Evolutionary conservation across 2,888 invertebrate species (phyloP).

Genomic region (Trissoscelio sp.): DNA sequence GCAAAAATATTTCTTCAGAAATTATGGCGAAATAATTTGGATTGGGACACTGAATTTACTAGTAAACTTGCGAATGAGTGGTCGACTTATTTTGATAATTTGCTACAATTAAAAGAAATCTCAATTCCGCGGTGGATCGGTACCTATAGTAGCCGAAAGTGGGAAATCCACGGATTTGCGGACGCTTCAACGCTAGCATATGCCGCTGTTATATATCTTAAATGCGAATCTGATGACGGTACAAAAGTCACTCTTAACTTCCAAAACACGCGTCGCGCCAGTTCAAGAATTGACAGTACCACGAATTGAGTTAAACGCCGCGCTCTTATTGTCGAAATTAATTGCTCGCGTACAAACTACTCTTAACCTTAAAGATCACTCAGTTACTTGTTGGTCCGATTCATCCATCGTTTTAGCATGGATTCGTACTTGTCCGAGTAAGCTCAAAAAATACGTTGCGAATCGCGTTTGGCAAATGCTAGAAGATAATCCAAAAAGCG

Average conservation of each 20-base stretch:
- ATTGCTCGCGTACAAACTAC: background rate
- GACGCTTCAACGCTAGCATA: constrained; percentile 4
- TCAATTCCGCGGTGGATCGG: constrained; percentile 18
- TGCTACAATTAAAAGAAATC: background rate
- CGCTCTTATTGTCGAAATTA: background rate
- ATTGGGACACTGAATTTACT: background rate
- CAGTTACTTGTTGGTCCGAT: background rate
- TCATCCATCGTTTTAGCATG: background rate
- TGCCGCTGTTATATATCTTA: constrained; percentile 12
- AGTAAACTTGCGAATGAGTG: background rate
- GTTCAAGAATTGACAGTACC: constrained; percentile 2
- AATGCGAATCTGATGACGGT: background rate
- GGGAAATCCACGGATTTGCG: background rate
- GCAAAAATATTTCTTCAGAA: constrained; percentile 30
- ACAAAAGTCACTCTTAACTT: background rate
- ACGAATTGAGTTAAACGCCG: background rate
- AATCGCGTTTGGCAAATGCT: background rate
- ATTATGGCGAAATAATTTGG: background rate
- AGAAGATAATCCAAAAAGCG: background rate
- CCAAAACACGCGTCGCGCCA: constrained; percentile 17
- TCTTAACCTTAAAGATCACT: background rate
- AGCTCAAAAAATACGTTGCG: background rate
- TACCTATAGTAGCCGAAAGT: background rate
- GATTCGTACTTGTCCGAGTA: background rate
- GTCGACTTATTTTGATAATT: background rate